These are phyloP conservation scores for Homarus gammarus DNA, from an alignment of 2,888 invertebrate genomes.

Conservation along the genomic window DNA sequence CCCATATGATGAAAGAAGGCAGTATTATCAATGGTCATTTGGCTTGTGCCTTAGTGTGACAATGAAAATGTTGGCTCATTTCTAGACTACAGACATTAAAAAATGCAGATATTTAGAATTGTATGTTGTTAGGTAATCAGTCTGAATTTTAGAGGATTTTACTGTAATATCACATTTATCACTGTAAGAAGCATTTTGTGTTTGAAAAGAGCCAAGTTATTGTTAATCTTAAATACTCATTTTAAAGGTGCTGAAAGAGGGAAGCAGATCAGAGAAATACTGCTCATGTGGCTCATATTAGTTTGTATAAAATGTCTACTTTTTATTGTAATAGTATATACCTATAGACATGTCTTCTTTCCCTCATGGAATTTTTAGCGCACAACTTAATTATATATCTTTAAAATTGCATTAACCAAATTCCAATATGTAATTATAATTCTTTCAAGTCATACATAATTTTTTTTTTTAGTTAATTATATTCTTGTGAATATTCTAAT, in stretches of 20 bases:
- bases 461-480: neutral
- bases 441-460: neutral
- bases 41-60: neutral
- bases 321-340: too few relatives aligned
- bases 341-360: neutral
- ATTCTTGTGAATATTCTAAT: too few relatives aligned
- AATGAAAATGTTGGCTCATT: neutral
- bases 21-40: too few relatives aligned
- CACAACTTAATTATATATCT: neutral
- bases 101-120: neutral
- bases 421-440: neutral
- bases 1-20: too few relatives aligned
- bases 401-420: neutral
- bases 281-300: neutral
- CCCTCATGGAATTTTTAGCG: neutral
- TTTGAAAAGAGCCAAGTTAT: neutral
- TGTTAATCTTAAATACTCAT: neutral
- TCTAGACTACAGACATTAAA: neutral
- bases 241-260: conserved; percentile 6
- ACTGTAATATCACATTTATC: neutral
- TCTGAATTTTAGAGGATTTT: neutral
- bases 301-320: neutral
- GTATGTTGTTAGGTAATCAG: neutral
- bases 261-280: neutral
- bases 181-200: neutral